Evolutionary conservation across 2,113 vertebrate species (phyloP).

Genomic region (Hemibagrus wyckioides): DNA sequence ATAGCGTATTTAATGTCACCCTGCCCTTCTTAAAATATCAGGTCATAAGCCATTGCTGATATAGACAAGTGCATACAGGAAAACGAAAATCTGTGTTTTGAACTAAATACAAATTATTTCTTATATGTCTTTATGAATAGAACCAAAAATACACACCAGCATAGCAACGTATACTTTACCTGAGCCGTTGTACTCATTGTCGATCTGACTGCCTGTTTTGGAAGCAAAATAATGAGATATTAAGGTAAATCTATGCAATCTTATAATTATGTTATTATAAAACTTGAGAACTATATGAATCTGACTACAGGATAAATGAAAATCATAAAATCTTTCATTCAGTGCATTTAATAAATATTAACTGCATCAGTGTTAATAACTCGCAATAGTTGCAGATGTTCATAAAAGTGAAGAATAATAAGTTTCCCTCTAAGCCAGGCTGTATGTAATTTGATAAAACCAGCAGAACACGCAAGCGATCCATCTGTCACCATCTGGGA

Average conservation of each 20-base stretch:
- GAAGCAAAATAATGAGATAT: constrained; percentile 3
- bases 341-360: background rate
- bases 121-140: background rate
- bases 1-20: background rate
- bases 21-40: background rate
- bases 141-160: background rate
- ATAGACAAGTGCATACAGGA: background rate
- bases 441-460: background rate
- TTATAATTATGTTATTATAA: background rate
- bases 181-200: constrained; percentile 65
- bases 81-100: too few relatives aligned
- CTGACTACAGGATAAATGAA: background rate
- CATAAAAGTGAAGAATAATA: background rate
- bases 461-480: background rate
- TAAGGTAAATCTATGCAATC: background rate
- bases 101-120: too few relatives aligned
- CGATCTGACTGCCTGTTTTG: constrained; percentile 59
- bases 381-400: background rate
- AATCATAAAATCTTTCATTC: background rate
- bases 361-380: background rate
- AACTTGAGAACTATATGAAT: background rate
- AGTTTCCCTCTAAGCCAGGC: background rate
- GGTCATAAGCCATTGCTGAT: background rate
- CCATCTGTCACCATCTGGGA: background rate
- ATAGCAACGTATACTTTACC: constrained; percentile 52